A percentile compares a stretch with the other conserved stretches of the same genome.
These are phyloP conservation scores for Lethrus apterus DNA, from an alignment of 1,140 invertebrate species.

Conservation along the genomic window DNA sequence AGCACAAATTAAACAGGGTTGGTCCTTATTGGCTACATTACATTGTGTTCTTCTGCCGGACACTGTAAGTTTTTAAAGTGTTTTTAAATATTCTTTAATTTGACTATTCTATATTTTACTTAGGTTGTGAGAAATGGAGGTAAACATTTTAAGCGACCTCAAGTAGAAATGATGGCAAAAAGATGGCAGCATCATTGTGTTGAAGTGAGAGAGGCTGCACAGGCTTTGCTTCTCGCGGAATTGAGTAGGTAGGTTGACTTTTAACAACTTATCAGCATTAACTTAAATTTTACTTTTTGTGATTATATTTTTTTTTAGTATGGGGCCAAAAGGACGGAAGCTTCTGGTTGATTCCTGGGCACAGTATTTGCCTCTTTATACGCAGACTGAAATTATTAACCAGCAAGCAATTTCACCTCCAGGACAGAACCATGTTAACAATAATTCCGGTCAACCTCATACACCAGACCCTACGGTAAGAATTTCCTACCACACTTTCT, in stretches of 20 bases:
- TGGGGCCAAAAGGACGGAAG: slow-evolving; percentile 89
- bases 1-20: slow-evolving; percentile 90
- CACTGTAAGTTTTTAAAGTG: slow-evolving; percentile 51
- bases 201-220: slow-evolving; percentile 93
- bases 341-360: slow-evolving; percentile 91
- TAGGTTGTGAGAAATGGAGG: slow-evolving; percentile 49
- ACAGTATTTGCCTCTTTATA: slow-evolving; percentile 84
- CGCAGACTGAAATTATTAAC: slow-evolving; percentile 61
- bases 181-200: slow-evolving; percentile 98
- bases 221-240: slow-evolving; percentile 91
- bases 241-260: slow-evolving; percentile 55
- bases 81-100: slow-evolving; percentile 8
- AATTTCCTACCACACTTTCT: no score
- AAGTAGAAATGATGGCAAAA: slow-evolving; percentile 94
- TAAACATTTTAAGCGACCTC: slow-evolving; percentile 80
- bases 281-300: no score
- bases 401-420: slow-evolving; percentile 42
- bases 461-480: slow-evolving; percentile 39
- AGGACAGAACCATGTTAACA: slow-evolving; percentile 34
- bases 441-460: slow-evolving; percentile 42
- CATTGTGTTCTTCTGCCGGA: slow-evolving; percentile 95
- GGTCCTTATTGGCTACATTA: slow-evolving; percentile 90
- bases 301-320: slow-evolving; percentile 44
- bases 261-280: not conserved
- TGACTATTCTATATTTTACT: slow-evolving; percentile 2